A percentile compares a stretch with the other conserved stretches of the same genome.
Evolutionary conservation across 2,113 vertebrate genomes (phyloP).

Genomic region (Carassius gibelio): DNA sequence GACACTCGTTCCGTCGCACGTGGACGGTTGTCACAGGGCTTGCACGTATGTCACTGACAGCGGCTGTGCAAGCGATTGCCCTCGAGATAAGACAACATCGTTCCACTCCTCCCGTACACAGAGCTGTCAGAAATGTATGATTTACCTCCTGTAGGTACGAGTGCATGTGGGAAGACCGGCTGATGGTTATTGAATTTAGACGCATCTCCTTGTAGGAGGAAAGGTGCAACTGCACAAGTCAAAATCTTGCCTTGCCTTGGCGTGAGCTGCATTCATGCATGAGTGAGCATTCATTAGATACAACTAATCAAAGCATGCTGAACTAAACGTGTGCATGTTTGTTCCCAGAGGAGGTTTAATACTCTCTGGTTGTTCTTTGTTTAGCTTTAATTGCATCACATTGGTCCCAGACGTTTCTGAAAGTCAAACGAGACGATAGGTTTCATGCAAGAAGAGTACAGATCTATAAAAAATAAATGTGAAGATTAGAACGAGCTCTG

Average conservation of each 20-base stretch:
- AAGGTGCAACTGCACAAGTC: background rate
- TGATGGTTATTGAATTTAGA: slow-evolving; percentile 13
- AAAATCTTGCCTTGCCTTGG: slow-evolving; percentile 12
- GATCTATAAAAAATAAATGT: background rate
- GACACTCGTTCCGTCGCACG: slow-evolving; percentile 10
- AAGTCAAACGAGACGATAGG: too few species aligned
- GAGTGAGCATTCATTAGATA: slow-evolving; percentile 26
- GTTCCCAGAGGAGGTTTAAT: background rate
- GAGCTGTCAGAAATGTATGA: background rate
- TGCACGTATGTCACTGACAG: slow-evolving; percentile 12
- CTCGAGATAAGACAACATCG: background rate
- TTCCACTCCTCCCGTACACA: background rate
- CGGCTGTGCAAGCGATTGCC: background rate
- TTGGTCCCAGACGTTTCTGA: background rate
- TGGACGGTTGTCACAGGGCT: slow-evolving; percentile 3
- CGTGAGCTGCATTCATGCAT: slow-evolving; percentile 12
- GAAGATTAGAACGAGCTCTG: background rate
- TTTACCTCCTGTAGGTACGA: slow-evolving; percentile 21
- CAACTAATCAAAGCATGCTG: slow-evolving; percentile 16
- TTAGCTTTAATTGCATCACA: background rate
- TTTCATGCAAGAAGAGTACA: background rate
- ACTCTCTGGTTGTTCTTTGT: background rate
- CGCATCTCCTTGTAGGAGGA: background rate
- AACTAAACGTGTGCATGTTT: background rate
- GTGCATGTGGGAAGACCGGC: background rate